phyloP scores from a whole-genome alignment of 2,888 invertebrate species.

The Arge pagana region DNA sequence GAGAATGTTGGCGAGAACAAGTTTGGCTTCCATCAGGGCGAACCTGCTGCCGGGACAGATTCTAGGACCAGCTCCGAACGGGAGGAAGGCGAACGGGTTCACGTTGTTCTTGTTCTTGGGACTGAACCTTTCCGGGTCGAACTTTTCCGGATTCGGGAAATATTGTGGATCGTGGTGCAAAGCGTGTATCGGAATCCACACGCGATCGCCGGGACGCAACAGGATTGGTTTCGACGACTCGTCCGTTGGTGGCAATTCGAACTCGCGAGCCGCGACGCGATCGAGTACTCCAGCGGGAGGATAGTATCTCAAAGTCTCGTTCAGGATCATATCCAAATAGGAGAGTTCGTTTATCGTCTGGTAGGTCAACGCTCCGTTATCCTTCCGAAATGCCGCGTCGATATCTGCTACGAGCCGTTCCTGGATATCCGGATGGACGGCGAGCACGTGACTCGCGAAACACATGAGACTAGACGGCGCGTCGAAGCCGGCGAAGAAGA shows the following conservation, averaged over 20 bases:
- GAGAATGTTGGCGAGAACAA: slow-evolving; percentile 52
- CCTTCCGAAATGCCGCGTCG: slow-evolving; percentile 29
- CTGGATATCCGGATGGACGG: slow-evolving; percentile 54
- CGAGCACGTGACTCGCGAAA: slow-evolving; percentile 30
- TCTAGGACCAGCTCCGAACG: slow-evolving; percentile 63
- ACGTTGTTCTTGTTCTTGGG: slow-evolving; percentile 55
- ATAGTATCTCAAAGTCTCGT: slow-evolving; percentile 61
- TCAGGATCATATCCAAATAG: slow-evolving; percentile 32
- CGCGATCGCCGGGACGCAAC: slow-evolving; percentile 38
- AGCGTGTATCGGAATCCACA: slow-evolving; percentile 46
- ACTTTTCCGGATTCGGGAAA: slow-evolving; percentile 55
- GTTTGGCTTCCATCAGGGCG: slow-evolving; percentile 56
- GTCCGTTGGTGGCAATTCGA: slow-evolving; percentile 49
- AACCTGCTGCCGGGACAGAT: slow-evolving; percentile 62
- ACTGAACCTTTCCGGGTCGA: slow-evolving; percentile 55
- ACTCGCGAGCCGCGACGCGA: slow-evolving; percentile 59
- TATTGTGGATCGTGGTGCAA: slow-evolving; percentile 54
- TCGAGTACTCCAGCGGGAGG: slow-evolving; percentile 59
- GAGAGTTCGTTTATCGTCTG: slow-evolving; percentile 25
- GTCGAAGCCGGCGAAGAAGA: slow-evolving; percentile 37
- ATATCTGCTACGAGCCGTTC: slow-evolving; percentile 49
- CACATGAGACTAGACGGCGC: slow-evolving; percentile 29
- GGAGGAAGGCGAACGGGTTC: slow-evolving; percentile 60
- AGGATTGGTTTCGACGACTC: slow-evolving; percentile 19
- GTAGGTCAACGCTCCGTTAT: slow-evolving; percentile 27